These are phyloP conservation scores for Drosophila pseudoananassae DNA, from an alignment of 1,140 invertebrate species.

Conservation along the genomic window DNA sequence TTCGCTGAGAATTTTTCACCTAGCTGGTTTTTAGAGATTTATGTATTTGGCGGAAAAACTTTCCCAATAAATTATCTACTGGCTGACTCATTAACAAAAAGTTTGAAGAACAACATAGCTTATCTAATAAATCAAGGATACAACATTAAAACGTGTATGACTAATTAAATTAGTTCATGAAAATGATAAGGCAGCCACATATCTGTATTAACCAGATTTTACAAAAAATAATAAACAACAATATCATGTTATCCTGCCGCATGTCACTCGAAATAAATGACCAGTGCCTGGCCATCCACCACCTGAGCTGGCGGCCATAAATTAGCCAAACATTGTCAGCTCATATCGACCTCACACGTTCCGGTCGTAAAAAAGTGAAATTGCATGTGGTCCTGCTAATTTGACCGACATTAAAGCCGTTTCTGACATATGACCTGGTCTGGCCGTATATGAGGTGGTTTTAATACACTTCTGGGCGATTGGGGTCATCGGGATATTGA, in stretches of 20 bases:
- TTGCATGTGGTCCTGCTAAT: constrained; percentile 52
- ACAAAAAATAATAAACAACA: constrained; percentile 21
- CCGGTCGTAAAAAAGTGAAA: constrained; percentile 45
- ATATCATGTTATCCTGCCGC: constrained; percentile 13
- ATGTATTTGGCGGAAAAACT: constrained; percentile 21
- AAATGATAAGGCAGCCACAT: background rate
- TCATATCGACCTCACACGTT: constrained; percentile 50
- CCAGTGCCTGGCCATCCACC: constrained; percentile 4
- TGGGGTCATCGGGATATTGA: constrained; percentile 19
- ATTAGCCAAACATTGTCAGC: constrained; percentile 20
- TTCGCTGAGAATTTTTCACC: background rate
- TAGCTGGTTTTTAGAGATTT: constrained; percentile 42
- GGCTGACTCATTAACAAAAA: constrained; percentile 35
- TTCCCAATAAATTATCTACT: constrained; percentile 35
- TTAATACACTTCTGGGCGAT: constrained; percentile 3
- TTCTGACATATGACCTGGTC: constrained; percentile 25
- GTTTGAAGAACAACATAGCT: background rate
- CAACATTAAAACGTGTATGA: background rate
- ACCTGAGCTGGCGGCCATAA: constrained; percentile 15
- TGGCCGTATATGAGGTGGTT: constrained; percentile 2
- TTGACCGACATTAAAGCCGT: constrained; percentile 21
- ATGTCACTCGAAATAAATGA: constrained; percentile 1
- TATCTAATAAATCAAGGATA: background rate
- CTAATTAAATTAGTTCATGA: background rate
- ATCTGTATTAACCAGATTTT: background rate